Percentiles rank a stretch among this genome's conserved stretches.
Evolutionary conservation across 2,888 invertebrate genomes (phyloP).

Genomic region (Drosophila ochracea): DNA sequence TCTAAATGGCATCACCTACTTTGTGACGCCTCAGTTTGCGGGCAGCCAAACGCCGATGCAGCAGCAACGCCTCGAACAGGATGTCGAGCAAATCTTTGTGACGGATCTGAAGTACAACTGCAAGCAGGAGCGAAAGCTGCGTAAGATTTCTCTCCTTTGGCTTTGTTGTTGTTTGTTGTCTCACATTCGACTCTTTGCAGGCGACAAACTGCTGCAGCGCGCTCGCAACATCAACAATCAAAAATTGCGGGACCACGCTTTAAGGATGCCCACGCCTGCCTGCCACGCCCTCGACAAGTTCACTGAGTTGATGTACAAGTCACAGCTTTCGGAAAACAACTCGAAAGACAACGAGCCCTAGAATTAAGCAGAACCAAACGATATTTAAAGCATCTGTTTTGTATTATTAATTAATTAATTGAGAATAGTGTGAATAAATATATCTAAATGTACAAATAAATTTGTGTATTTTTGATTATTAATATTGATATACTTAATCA

Average conservation of each 20-base stretch:
- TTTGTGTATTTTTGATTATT: background rate
- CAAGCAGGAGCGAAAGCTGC: slow-evolving; percentile 62
- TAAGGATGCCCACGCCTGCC: slow-evolving; percentile 61
- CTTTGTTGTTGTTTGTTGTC: background rate
- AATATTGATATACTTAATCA: background rate
- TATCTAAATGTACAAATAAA: background rate
- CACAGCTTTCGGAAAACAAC: slow-evolving; percentile 30
- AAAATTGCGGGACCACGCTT: slow-evolving; percentile 51
- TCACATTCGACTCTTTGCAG: slow-evolving; percentile 30
- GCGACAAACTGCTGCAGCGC: slow-evolving; percentile 64
- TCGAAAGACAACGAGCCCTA: background rate
- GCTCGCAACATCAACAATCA: slow-evolving; percentile 54
- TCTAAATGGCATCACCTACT: slow-evolving; percentile 95
- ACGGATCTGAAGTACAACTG: slow-evolving; percentile 61
- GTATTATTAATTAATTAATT: background rate
- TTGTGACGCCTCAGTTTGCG: slow-evolving; percentile 95
- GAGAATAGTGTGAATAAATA: background rate
- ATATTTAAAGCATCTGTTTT: background rate
- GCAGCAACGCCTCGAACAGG: slow-evolving; percentile 50
- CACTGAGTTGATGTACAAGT: slow-evolving; percentile 16
- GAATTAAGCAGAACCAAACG: background rate
- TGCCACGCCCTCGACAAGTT: slow-evolving; percentile 54
- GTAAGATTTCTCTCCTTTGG: slow-evolving; percentile 52
- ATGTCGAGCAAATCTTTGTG: slow-evolving; percentile 61
- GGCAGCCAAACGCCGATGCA: slow-evolving; percentile 36